These are phyloP conservation scores for Parnassius apollo DNA, from an alignment of 2,888 invertebrate genomes.

Conservation along the genomic window DNA sequence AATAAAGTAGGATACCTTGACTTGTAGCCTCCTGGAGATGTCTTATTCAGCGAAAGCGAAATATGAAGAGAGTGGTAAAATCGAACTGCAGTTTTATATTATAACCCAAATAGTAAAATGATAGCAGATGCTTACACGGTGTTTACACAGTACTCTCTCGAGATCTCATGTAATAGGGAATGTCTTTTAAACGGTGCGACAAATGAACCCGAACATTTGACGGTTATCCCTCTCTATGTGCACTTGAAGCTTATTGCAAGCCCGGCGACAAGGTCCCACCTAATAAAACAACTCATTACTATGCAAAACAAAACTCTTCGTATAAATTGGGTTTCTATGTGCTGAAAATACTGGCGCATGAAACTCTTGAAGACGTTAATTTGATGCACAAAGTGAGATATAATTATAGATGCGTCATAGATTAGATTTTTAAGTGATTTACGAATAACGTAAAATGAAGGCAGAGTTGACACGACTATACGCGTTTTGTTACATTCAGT, in stretches of 20 bases:
- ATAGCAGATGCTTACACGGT: too few species aligned
- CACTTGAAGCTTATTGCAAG: constrained; percentile 49
- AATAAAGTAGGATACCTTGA: constrained; percentile 9
- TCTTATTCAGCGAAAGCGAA: constrained; percentile 13
- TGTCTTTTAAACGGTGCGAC: constrained; percentile 45
- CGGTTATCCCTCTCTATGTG: constrained; percentile 55
- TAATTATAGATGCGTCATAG: constrained; percentile 4
- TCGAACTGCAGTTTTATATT: too few species aligned
- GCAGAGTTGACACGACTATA: constrained; percentile 31
- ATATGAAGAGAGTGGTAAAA: not conserved
- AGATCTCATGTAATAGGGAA: constrained; percentile 39
- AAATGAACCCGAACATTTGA: constrained; percentile 51
- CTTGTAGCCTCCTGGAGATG: not conserved
- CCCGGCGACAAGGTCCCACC: constrained; percentile 40
- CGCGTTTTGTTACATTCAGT: constrained; percentile 39
- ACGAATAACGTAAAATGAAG: constrained; percentile 32
- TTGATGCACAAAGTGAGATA: not conserved
- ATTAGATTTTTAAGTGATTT: constrained; percentile 30
- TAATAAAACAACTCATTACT: constrained; percentile 53
- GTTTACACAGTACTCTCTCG: constrained; percentile 31
- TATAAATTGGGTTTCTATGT: constrained; percentile 53
- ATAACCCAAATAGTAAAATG: too few species aligned
- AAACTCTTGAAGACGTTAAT: constrained; percentile 7
- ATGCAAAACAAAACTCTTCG: constrained; percentile 63
- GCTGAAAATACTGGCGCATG: not conserved